These are phyloP conservation scores for Tyto alba DNA, from an alignment of 2,113 vertebrate species.

Conservation along the genomic window DNA sequence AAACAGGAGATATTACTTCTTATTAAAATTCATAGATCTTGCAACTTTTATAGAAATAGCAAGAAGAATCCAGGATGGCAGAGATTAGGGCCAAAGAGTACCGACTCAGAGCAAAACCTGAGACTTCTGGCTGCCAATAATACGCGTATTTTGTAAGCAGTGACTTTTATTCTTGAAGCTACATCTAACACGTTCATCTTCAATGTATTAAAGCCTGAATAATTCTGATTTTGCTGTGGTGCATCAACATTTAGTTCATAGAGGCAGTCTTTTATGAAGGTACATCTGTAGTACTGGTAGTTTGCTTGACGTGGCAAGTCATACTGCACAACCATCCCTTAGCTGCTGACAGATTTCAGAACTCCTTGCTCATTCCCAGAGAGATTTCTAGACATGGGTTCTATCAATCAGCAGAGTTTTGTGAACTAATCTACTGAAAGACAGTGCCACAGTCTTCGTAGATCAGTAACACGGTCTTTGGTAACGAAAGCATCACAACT, in stretches of 20 bases:
- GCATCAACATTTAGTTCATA: neutral
- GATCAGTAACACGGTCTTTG: neutral
- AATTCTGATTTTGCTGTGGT: neutral
- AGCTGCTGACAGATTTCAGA: neutral
- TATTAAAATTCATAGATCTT: slow-evolving; percentile 57
- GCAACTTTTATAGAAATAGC: slow-evolving; percentile 5
- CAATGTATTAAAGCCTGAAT: slow-evolving; percentile 9
- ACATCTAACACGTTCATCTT: neutral
- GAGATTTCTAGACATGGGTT: neutral
- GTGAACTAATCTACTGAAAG: neutral
- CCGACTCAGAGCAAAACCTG: neutral
- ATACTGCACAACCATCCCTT: neutral
- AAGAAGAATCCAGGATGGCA: slow-evolving; percentile 2
- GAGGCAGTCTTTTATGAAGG: neutral
- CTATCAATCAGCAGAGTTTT: neutral
- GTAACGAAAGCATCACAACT: neutral
- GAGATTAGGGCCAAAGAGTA: slow-evolving; percentile 6
- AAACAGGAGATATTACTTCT: slow-evolving; percentile 13
- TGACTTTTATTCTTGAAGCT: neutral
- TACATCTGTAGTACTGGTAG: neutral
- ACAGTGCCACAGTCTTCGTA: neutral
- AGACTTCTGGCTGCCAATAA: neutral
- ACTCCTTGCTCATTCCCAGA: neutral
- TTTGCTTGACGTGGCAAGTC: neutral
- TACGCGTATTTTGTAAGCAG: neutral